Evolutionary conservation across 2,113 vertebrate genomes (phyloP), one percentile per base, ranked within the genome.

Genomic region (Sebastes fasciatus): DNA sequence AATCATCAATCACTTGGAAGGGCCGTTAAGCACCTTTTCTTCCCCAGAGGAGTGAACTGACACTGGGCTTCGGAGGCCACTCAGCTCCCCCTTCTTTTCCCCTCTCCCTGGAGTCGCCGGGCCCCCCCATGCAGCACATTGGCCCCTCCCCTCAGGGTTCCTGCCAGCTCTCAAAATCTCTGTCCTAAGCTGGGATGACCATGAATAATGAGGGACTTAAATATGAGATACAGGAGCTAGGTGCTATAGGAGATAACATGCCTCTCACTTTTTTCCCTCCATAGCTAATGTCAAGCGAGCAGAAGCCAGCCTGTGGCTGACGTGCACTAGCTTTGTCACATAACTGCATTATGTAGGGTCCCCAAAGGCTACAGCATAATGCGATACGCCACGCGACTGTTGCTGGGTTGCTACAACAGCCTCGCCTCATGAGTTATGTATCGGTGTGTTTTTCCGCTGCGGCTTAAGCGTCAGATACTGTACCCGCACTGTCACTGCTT

Each of bases 321-420:
- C 16, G 75, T 60, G 86, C 83, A 91, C 89, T 77, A 61, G 89
- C 92, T 88, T 87, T 93, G 92, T 93, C 93, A 94, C 93, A 89
- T 89, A 87, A 91, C 92, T 92, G 88, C 91, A 93, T 93, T 93
- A 93, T 91, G 92, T 80, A 90, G 91, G 68, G 80, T 91, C 89
- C 91, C 93, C 88, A 77, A 82, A 88, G 93, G 91, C 91, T 74
- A 89, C 83, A 23, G 90, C 91, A 93, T 93, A 91, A 94, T 92
- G 89, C 17, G 85, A 92, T 85, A 71, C 62, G 62, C 80, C 62
- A 68, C 3, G 23, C 57, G 48, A 75, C 86, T 81, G 86, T 83
- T 86, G 91, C 88, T 21, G 62, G 64, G 81, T 82, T 84, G 82
- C 88, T 89, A 63, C 87, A 85, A 85, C 87, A 87, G 79, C 77